A percentile compares a stretch with the other conserved stretches of the same genome.
Conservation (phyloP, 2,888 invertebrate genomes). For the Hanleya hanleyi region DNA sequence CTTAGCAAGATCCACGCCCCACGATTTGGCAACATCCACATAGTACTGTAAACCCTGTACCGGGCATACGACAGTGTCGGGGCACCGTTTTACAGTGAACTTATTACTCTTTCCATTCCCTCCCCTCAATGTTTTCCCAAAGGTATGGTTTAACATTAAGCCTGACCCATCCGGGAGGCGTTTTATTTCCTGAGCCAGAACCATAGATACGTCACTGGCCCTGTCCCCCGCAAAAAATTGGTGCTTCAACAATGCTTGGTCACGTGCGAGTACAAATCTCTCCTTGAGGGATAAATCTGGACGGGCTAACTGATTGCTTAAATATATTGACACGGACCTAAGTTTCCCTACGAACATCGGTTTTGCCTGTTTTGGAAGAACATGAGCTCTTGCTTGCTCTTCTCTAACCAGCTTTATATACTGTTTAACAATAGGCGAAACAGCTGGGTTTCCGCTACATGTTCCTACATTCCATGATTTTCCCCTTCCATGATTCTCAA, state of each 20-base stretch:
- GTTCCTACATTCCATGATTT: background rate
- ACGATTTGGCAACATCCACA: background rate
- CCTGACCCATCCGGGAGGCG: conserved; percentile 8
- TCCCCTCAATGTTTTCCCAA: conserved; percentile 7
- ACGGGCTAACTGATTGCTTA: background rate
- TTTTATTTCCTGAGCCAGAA: conserved; percentile 4
- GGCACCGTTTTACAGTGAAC: background rate
- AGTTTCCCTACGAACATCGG: conserved; percentile 4
- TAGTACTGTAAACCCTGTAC: background rate
- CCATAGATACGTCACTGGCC: background rate
- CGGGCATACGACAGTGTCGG: background rate
- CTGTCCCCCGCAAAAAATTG: conserved; percentile 11
- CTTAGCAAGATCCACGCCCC: background rate
- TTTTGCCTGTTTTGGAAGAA: conserved; percentile 2
- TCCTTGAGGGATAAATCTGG: background rate
- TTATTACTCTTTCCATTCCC: background rate
- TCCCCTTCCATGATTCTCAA: background rate
- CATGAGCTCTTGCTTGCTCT: background rate
- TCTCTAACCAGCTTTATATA: background rate
- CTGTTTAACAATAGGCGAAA: background rate
- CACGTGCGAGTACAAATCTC: background rate
- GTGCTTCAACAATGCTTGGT: conserved; percentile 8
- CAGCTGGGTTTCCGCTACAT: conserved; percentile 8
- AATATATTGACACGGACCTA: background rate
- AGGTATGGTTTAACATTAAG: conserved; percentile 6